phyloP scores from a whole-genome alignment of 2,113 vertebrate genomes.

The Tragelaphus imberbis region DNA sequence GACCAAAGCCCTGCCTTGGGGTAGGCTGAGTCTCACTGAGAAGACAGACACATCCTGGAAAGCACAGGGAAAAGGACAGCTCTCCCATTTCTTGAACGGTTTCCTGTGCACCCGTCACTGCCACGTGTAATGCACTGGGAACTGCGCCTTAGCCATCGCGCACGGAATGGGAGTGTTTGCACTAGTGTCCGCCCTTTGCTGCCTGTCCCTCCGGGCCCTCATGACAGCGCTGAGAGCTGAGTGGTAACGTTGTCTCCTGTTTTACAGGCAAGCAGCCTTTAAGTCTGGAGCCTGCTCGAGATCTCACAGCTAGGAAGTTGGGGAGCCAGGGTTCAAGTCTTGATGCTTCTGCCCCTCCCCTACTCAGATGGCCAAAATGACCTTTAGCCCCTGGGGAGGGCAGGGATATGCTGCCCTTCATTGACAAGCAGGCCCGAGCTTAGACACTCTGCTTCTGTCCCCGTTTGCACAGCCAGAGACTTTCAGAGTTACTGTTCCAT shows the following conservation, averaged over 20 bases:
- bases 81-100: fast-evolving
- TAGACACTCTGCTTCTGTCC: background rate
- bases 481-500: background rate
- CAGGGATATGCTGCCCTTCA: background rate
- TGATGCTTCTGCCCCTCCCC: background rate
- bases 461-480: background rate
- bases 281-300: background rate
- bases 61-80: fast-evolving
- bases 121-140: background rate
- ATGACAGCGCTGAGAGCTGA: background rate
- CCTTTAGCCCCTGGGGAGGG: background rate
- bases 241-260: background rate
- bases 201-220: background rate
- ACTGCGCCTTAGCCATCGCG: fast-evolving
- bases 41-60: background rate
- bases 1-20: background rate
- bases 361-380: background rate
- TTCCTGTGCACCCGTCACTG: background rate
- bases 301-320: background rate
- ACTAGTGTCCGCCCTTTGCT: background rate
- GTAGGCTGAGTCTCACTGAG: background rate
- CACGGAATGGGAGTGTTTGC: background rate
- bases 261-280: background rate
- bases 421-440: background rate
- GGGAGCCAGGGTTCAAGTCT: background rate